phyloP scores from a whole-genome alignment of 2,888 invertebrate species.

The Clunio marinus region DNA sequence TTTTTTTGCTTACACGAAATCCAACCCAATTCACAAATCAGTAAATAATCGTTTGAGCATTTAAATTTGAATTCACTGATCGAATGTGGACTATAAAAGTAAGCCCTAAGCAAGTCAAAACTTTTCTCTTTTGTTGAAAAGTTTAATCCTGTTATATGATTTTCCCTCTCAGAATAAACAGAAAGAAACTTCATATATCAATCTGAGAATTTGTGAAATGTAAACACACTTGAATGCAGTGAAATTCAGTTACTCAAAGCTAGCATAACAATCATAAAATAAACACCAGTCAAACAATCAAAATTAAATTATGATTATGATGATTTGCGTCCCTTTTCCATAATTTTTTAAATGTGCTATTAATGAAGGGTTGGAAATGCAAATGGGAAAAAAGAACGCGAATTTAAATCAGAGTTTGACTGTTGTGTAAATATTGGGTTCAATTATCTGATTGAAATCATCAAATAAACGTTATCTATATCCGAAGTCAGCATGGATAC shows the following conservation, averaged over 20 bases:
- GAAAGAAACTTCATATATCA: neutral
- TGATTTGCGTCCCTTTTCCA: constrained; percentile 1
- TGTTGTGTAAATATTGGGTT: too few relatives aligned
- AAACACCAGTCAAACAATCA: constrained; percentile 27
- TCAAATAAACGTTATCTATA: constrained; percentile 23
- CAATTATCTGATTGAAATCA: neutral
- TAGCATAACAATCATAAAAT: constrained; percentile 17
- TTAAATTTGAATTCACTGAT: constrained; percentile 19
- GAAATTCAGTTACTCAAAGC: neutral
- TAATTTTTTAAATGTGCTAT: neutral
- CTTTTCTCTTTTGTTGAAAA: neutral
- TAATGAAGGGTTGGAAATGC: neutral
- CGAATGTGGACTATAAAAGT: too few relatives aligned
- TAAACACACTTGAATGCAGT: neutral
- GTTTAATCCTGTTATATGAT: neutral
- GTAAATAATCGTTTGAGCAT: constrained; percentile 21
- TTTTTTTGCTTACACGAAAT: neutral
- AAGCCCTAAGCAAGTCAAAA: too few relatives aligned
- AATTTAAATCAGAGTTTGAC: neutral
- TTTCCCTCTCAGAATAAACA: too few relatives aligned
- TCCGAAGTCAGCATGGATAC: constrained; percentile 14
- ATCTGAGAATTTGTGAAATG: constrained; percentile 15
- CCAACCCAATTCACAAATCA: constrained; percentile 14
- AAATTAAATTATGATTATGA: constrained; percentile 25
- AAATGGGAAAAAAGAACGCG: neutral